Evolutionary conservation across 2,888 invertebrate species (phyloP).

Genomic region (Conomelus anceps): DNA sequence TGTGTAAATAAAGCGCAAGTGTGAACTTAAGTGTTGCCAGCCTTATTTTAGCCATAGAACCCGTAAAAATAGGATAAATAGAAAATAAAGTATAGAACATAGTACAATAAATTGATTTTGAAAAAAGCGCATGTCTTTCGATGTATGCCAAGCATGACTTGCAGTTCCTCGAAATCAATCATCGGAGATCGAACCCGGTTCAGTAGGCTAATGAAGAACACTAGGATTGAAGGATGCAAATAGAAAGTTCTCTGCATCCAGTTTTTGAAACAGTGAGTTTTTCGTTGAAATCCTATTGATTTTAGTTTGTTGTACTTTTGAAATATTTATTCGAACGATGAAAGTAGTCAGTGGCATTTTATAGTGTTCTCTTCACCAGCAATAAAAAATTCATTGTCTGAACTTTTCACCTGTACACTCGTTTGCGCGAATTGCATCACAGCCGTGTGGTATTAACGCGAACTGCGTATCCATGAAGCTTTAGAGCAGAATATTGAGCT

Average conservation of each 20-base stretch:
- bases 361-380: not conserved
- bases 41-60: no score
- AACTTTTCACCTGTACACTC: not conserved
- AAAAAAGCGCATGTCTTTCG: not conserved
- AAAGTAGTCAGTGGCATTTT: not conserved
- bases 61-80: no score
- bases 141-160: not conserved
- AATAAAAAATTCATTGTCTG: not conserved
- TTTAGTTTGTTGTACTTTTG: not conserved
- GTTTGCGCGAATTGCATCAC: not conserved
- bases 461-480: not conserved
- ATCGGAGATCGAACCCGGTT: not conserved
- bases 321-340: not conserved
- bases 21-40: no score
- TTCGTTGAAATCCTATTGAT: not conserved
- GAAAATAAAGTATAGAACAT: no score
- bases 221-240: not conserved
- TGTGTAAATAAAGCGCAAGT: no score
- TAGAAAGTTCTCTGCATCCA: not conserved
- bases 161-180: no score
- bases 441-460: not conserved
- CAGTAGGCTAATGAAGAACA: not conserved
- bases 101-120: no score
- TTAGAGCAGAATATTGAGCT: not conserved
- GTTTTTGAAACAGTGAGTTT: not conserved